Evolutionary conservation across 2,113 vertebrate species (phyloP).

Genomic region (Jaculus jaculus): DNA sequence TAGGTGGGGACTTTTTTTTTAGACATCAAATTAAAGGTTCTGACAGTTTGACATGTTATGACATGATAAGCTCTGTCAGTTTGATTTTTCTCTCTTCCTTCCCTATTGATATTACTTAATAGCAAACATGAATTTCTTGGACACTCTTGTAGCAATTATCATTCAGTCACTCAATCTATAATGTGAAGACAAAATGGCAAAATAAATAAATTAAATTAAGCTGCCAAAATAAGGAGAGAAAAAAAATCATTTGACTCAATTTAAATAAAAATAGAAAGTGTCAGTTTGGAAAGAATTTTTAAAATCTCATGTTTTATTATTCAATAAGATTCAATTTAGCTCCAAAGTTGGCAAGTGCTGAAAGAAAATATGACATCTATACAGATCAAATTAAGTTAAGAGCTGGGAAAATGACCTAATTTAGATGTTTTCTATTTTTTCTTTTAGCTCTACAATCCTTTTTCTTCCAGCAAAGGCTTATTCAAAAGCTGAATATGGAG

Average conservation of each 20-base stretch:
- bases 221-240: neutral
- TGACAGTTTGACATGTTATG: conserved; percentile 74
- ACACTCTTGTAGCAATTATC: conserved; percentile 51
- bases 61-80: conserved; percentile 71
- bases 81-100: conserved; percentile 60
- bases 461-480: conserved; percentile 50
- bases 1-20: conserved; percentile 49
- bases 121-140: conserved; percentile 64
- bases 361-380: conserved; percentile 44
- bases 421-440: conserved; percentile 42
- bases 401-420: conserved; percentile 62
- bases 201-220: conserved; percentile 49
- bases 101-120: conserved; percentile 64
- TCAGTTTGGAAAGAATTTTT: conserved; percentile 26
- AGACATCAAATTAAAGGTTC: conserved; percentile 72
- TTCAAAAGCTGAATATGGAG: neutral
- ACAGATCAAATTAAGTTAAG: conserved; percentile 47
- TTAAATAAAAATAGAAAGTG: conserved; percentile 47
- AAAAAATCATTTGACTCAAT: conserved; percentile 5
- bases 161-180: conserved; percentile 21
- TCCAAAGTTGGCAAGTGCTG: conserved; percentile 43
- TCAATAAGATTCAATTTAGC: conserved; percentile 54
- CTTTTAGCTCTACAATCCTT: conserved; percentile 47
- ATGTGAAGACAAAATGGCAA: neutral
- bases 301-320: conserved; percentile 43